Conservation (phyloP, 2,797 vertebrate species). For the Brotogeris chrysoptera region DNA sequence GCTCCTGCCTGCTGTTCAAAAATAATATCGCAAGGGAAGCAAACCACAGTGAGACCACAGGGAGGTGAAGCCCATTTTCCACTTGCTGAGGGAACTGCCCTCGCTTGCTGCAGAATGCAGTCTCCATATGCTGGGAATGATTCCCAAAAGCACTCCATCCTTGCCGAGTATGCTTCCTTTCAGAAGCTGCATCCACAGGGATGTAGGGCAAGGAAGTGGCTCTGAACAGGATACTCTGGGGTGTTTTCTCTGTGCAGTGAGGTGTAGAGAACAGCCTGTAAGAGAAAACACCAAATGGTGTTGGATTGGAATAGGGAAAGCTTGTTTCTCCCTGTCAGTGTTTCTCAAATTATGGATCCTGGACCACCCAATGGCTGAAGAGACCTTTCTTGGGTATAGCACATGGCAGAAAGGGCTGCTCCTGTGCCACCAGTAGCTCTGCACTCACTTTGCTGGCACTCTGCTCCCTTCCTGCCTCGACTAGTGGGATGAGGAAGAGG, state of each 20-base stretch:
- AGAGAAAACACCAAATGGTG: constrained; percentile 60
- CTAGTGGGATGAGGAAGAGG: background rate
- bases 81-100: constrained; percentile 50
- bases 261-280: constrained; percentile 57
- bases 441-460: background rate
- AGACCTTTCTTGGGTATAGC: background rate
- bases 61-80: constrained; percentile 66
- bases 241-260: constrained; percentile 69
- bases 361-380: background rate
- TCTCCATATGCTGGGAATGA: constrained; percentile 62
- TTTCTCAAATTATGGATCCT: constrained; percentile 1
- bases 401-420: background rate
- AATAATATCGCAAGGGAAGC: constrained; percentile 67
- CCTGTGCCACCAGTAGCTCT: background rate
- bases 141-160: constrained; percentile 55
- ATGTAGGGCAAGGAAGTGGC: constrained; percentile 50
- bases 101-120: constrained; percentile 43
- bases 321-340: constrained; percentile 37
- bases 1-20: constrained; percentile 61
- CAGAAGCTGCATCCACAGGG: constrained; percentile 31
- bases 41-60: constrained; percentile 54
- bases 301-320: constrained; percentile 37
- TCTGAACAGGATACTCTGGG: constrained; percentile 65
- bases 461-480: background rate
- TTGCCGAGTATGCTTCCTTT: constrained; percentile 49